Conservation (phyloP, 2,113 vertebrate genomes). For the Sula dactylatra region DNA sequence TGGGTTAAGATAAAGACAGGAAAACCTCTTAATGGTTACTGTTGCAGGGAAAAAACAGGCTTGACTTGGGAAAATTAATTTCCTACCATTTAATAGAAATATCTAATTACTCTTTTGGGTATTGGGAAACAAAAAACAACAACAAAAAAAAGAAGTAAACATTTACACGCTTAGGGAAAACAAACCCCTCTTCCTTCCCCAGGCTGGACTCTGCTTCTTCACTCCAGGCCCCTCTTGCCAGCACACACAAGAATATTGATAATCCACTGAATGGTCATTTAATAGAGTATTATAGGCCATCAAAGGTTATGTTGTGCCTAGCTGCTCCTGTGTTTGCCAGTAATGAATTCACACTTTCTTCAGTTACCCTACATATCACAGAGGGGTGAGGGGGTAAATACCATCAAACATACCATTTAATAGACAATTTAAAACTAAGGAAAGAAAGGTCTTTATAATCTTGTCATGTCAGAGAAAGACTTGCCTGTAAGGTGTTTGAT, state of each 20-base stretch:
- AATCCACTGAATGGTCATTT: neutral
- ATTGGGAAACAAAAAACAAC: neutral
- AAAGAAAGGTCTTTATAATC: neutral
- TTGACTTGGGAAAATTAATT: neutral
- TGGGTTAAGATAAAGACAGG: neutral
- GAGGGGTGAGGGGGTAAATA: neutral
- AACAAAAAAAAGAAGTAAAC: neutral
- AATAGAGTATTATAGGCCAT: neutral
- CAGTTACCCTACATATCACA: neutral
- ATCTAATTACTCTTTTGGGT: neutral
- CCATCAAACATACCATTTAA: neutral
- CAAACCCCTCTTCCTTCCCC: neutral
- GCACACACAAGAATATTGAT: neutral
- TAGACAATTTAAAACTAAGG: neutral
- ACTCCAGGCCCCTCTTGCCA: neutral
- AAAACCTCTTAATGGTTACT: neutral
- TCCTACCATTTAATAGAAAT: neutral
- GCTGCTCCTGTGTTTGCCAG: neutral
- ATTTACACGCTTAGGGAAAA: neutral
- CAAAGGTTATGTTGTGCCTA: neutral
- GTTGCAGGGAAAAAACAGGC: neutral
- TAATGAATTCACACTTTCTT: neutral
- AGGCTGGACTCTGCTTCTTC: neutral
- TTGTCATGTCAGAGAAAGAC: neutral
- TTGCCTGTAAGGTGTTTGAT: neutral